Conservation (phyloP, 2,888 invertebrate species). For the Ophraella communa region DNA sequence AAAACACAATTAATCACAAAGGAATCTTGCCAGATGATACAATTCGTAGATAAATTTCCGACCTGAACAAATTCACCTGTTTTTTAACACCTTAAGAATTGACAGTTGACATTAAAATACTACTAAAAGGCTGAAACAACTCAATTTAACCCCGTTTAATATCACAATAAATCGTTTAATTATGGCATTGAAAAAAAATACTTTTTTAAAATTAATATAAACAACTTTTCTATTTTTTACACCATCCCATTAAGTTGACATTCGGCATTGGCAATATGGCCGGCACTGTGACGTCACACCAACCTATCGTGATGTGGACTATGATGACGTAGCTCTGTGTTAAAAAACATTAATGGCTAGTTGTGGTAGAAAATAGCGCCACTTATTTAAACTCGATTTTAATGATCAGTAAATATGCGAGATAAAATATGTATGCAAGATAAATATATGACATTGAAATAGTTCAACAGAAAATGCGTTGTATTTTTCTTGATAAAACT, state of each 20-base stretch:
- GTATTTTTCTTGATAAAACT: not conserved
- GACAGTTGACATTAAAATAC: constrained; percentile 47
- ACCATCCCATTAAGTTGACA: constrained; percentile 52
- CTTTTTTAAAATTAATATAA: constrained; percentile 37
- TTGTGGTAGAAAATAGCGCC: not conserved
- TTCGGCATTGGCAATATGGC: constrained; percentile 55
- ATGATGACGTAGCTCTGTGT: constrained; percentile 12
- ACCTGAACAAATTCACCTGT: constrained; percentile 48
- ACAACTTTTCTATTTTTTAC: constrained; percentile 42
- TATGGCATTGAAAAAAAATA: constrained; percentile 3
- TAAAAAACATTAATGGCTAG: not conserved
- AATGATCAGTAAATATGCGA: constrained; percentile 3
- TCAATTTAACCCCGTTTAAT: constrained; percentile 19
- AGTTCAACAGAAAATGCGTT: not conserved
- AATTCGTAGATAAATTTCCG: constrained; percentile 10
- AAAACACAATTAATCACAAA: not conserved
- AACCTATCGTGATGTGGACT: constrained; percentile 20
- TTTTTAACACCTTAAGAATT: constrained; percentile 47
- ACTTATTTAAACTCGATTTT: not conserved
- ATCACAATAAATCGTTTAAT: constrained; percentile 13
- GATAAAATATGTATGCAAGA: constrained; percentile 3
- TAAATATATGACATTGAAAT: not conserved
- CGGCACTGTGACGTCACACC: constrained; percentile 40
- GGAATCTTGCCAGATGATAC: not conserved
- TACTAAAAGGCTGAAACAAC: constrained; percentile 11